phyloP scores from a whole-genome alignment of 2,113 vertebrate species.

The Murina feae region DNA sequence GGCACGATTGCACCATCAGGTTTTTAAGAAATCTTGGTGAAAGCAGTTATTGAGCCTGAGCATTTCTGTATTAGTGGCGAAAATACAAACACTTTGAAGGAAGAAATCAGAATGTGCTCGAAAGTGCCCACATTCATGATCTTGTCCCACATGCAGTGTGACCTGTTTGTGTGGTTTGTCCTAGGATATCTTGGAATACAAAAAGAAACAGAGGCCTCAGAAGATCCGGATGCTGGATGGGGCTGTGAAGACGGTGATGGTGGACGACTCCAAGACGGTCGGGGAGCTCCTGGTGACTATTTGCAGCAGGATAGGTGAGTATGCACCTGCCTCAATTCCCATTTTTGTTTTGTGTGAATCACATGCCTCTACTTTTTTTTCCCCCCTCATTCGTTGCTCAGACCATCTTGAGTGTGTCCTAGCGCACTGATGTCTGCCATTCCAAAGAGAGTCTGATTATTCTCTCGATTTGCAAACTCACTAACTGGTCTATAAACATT shows the following conservation, averaged over 20 bases:
- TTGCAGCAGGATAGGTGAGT: constrained; percentile 95
- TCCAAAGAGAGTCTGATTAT: neutral
- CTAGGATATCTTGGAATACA: constrained; percentile 97
- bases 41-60: neutral
- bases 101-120: neutral
- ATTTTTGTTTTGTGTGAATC: neutral
- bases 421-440: neutral
- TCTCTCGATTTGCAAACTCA: neutral
- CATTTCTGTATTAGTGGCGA: neutral
- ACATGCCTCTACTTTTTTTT: neutral
- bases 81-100: neutral
- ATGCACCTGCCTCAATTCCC: fast-evolving
- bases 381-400: too few relatives aligned
- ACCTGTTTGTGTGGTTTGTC: constrained; percentile 26
- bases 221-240: constrained; percentile 99
- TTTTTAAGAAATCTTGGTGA: neutral
- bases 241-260: constrained; percentile 97
- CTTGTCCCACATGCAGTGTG: neutral
- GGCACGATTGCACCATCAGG: neutral
- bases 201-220: constrained; percentile 97
- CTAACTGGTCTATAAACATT: neutral
- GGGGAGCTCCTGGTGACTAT: constrained; percentile 98
- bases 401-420: neutral
- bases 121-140: neutral
- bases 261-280: constrained; percentile 98